Evolutionary conservation across 2,888 invertebrate genomes (phyloP), one percentile per base, ranked within the genome.

Genomic region (Phymatocera aterrima): DNA sequence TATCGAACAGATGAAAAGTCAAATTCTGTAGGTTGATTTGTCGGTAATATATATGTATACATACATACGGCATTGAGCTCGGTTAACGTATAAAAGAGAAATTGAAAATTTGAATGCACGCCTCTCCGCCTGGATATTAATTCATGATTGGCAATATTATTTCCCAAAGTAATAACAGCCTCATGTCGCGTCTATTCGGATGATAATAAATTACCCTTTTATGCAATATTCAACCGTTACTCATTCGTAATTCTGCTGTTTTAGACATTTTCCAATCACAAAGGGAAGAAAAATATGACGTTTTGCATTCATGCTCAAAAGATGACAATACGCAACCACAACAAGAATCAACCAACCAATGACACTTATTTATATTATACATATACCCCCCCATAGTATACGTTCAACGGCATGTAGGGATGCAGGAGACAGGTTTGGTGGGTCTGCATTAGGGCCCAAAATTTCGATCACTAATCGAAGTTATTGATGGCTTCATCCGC

Each of bases 401-500:
- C n/a, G n/a, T n/a, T n/a, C n/a, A n/a, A n/a, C n/a, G n/a, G n/a
- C n/a, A n/a, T n/a, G n/a, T n/a, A n/a, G n/a, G n/a, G n/a, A n/a
- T n/a, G n/a, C n/a, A n/a, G n/a, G 34, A 18, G n/a, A 48, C 51
- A 72, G 48, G 72, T 51, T 51, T 28, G 24, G 64, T 28, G 24
- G 64, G 64, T 37, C 12, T 51, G 18, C 51, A 51, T 51, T 18
- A 5, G 24, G 72, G 51, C 43, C 68, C 24, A 18, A 28, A n/a
- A 65, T 77, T 80, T 80, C 82, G 82, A 85, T 83, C 80, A 81
- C 80, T 68, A 81, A 75, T 75, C 57, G 40, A 60, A 8, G 81
- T 87, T 85, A 86, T 87, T 83, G 87, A 86, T 86, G 85, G 82
- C 86, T 86, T 84, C 80, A 87, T 86, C 82, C 83, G 24, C 40